phyloP scores from a whole-genome alignment of 1,140 invertebrate genomes.

The Brachionus rubens region DNA sequence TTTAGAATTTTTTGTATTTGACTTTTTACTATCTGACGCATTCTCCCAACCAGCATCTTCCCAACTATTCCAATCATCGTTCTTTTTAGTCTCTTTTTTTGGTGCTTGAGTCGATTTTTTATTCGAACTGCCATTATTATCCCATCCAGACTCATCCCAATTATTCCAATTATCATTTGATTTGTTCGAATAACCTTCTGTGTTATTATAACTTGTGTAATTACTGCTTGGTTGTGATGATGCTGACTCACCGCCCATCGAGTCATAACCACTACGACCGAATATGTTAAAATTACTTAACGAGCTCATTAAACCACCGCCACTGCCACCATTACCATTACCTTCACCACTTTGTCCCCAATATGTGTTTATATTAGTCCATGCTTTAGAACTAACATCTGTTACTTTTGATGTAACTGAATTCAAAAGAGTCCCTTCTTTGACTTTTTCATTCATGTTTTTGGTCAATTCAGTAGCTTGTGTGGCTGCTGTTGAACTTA shows the following conservation, averaged over 20 bases:
- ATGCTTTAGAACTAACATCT: conserved; percentile 31
- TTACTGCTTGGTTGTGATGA: neutral
- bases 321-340: no score
- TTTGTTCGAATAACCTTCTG: neutral
- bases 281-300: conserved; percentile 38
- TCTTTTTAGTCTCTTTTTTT: conserved; percentile 1
- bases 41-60: conserved; percentile 17
- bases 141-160: conserved; percentile 16
- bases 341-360: conserved; percentile 18
- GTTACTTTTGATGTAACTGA: conserved; percentile 8
- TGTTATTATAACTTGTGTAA: conserved; percentile 5
- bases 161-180: neutral
- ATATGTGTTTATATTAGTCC: conserved; percentile 26
- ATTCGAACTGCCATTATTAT: neutral
- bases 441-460: conserved; percentile 39
- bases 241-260: conserved; percentile 20
- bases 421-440: conserved; percentile 26
- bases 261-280: conserved; percentile 10
- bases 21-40: neutral
- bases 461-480: conserved; percentile 37
- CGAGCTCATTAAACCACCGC: neutral
- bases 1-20: neutral
- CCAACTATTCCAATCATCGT: conserved; percentile 33
- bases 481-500: conserved; percentile 15
- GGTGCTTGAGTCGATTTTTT: neutral